Evolutionary conservation across 2,888 invertebrate species (phyloP), one percentile per base, ranked within the genome.

Genomic region (Lasioglossum malachurum): DNA sequence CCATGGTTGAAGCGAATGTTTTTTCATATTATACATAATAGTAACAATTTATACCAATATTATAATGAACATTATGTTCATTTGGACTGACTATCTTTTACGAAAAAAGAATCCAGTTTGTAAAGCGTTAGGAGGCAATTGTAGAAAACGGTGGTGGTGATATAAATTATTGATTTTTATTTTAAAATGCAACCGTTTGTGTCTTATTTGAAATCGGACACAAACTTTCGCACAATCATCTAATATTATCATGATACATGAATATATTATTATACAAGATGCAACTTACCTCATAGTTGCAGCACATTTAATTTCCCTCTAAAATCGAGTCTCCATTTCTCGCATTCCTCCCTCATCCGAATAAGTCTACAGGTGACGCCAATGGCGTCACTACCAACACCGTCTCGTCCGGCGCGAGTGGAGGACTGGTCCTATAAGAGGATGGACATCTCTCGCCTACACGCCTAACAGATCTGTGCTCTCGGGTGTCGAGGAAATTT

Each of bases 391-490:
- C 77, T 71, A 87, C 87, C 76, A 81, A 74, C 74, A 73, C 27
- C 69, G 46, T 41, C 82, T 5, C 71, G 82, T 83, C 80, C 86
- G 80, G 74, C 81, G 80, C 80, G 46, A 80, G 84, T 76, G 64
- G 83, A 88, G 86, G 88, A 91, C 90, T 91, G 90, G 92, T 92
- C 90, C 88, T 88, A 91, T 72, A 90, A 89, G 88, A 91, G 91
- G 93, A 93, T 93, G 93, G 91, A 93, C 93, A 91, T 92, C 92
- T 89, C 87, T 92, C 93, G 93, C 94, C 93, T 92, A 93, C 93
- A 90, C 92, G 83, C 86, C 84, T 88, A 90, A 87, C 85, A 88
- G 83, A 91, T 91, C 89, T 87, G 85, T 87, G 88, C 88, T 86
- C 87, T 87, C 86, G 87, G 86, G 88, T 88, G 90, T 93, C 89